Evolutionary conservation across 2,797 vertebrate species (phyloP).

Genomic region (Labeo calbasu): DNA sequence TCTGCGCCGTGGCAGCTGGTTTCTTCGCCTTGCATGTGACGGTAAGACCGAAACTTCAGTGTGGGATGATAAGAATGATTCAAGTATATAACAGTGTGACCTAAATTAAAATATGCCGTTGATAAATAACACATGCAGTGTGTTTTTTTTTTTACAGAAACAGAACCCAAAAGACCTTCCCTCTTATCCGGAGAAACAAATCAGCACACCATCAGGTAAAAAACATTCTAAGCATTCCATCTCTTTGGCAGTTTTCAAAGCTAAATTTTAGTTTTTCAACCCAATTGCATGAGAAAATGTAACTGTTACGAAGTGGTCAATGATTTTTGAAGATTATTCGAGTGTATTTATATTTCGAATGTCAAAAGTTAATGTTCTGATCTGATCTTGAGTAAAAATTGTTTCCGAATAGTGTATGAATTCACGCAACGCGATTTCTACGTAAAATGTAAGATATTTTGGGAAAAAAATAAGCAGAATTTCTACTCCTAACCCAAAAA

Average conservation of each 20-base stretch:
- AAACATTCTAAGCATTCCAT: neutral
- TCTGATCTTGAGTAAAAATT: neutral
- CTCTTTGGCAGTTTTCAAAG: neutral
- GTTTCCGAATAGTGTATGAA: neutral
- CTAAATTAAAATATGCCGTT: neutral
- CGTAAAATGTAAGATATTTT: neutral
- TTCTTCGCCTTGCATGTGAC: constrained; percentile 60
- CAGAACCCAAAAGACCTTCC: fast-evolving
- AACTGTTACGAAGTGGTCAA: neutral
- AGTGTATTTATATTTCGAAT: no score
- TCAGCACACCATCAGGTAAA: constrained; percentile 27
- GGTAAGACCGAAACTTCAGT: constrained; percentile 55
- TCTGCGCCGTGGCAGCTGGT: constrained; percentile 62
- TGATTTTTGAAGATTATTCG: no score
- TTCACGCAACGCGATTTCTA: neutral
- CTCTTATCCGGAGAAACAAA: fast-evolving
- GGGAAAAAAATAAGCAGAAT: neutral
- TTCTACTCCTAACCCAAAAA: neutral
- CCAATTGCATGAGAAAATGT: neutral
- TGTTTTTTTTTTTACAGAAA: constrained; percentile 40
- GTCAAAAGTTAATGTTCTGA: no score
- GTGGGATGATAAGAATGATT: constrained; percentile 28
- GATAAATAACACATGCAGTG: neutral
- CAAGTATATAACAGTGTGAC: neutral
- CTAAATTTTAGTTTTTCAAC: neutral